Base-by-base conservation (phyloP, 1,140 invertebrate genomes). In the Zaprionus capensis region DNA sequence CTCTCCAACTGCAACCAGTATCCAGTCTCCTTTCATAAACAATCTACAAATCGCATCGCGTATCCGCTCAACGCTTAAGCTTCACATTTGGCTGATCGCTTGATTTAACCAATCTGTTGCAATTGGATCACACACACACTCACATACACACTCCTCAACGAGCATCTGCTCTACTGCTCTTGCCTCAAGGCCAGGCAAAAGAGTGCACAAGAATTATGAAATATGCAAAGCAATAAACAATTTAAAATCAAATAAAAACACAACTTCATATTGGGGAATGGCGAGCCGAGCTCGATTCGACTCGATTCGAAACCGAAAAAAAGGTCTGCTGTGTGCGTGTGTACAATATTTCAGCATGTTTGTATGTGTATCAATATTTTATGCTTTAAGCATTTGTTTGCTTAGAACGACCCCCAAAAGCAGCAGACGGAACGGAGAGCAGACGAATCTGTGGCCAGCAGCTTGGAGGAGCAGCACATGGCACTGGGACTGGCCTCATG, bases 221-320 rank as follows among this genome's bases (percentile, higher is more conserved):
- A 87, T 87, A 87, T 87, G 84, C 83, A 88, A 84, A 87, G 84
- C 83, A 88, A 87, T 87, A 87, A 87, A 87, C 84, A 87, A 87
- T 87, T 88, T 87, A 81, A 88, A 87, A 87, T 87, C 84, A 87
- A 87, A 87, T 87, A 87, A 87, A 87, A 88, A 80, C 74, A 87
- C 84, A 88, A 84, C 83, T 88, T 87, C 83, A 87, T 87, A 70
- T 88, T 76, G 73, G 68, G 70, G 69, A 72, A 69, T 62, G 66
- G 76, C 76, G 75, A 79, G 64, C 76, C 79, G 76, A 81, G 44
- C 81, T 49, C 44, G 17, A 17, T 49, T 11, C 44, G 17, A 20
- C 58, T 81, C 82, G 78, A 81, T 80, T 82, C 71, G 76, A 80
- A 69, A 79, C 66, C 15, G 49, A 67, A 49, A 64, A 36, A 31